A percentile compares a stretch with the other conserved stretches of the same genome.
Evolutionary conservation across 2,888 invertebrate genomes (phyloP).

Genomic region (Leptinotarsa peninsularis): DNA sequence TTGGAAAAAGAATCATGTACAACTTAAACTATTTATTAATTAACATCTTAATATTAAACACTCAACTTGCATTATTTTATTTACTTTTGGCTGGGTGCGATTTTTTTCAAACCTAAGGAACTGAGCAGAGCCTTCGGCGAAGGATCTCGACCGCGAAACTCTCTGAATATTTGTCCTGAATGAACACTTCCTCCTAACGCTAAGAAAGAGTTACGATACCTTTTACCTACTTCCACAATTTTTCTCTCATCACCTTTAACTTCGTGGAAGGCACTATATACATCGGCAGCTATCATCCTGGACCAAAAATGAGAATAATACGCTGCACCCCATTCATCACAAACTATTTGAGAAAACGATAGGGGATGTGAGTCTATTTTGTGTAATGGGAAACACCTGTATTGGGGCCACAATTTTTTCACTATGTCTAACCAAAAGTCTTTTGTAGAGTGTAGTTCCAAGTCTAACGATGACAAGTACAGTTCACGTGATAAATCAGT

Average conservation of each 20-base stretch:
- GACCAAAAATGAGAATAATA: conserved; percentile 91
- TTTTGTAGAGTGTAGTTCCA: conserved; percentile 81
- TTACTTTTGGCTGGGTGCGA: neutral
- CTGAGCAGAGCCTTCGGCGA: conserved; percentile 84
- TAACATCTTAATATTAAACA: conserved; percentile 16
- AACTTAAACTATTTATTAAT: conserved; percentile 2
- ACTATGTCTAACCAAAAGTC: conserved; percentile 88
- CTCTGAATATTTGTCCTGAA: conserved; percentile 86
- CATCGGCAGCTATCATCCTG: conserved; percentile 89
- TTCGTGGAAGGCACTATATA: conserved; percentile 87
- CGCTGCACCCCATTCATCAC: conserved; percentile 86
- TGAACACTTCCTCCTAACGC: conserved; percentile 85
- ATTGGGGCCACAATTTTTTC: conserved; percentile 82
- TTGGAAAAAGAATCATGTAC: conserved; percentile 35
- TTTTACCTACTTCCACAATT: conserved; percentile 72
- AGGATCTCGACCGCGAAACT: conserved; percentile 93
- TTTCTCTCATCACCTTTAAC: conserved; percentile 69
- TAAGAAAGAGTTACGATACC: conserved; percentile 87
- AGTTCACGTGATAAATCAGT: conserved; percentile 84
- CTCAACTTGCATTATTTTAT: neutral
- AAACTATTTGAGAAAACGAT: conserved; percentile 85
- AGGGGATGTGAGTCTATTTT: conserved; percentile 87
- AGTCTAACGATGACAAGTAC: conserved; percentile 84
- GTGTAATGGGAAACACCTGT: conserved; percentile 80
- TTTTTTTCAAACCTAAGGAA: conserved; percentile 64